These are phyloP conservation scores for Drosophila busckii DNA, from an alignment of 1,140 invertebrate genomes.

Conservation along the genomic window DNA sequence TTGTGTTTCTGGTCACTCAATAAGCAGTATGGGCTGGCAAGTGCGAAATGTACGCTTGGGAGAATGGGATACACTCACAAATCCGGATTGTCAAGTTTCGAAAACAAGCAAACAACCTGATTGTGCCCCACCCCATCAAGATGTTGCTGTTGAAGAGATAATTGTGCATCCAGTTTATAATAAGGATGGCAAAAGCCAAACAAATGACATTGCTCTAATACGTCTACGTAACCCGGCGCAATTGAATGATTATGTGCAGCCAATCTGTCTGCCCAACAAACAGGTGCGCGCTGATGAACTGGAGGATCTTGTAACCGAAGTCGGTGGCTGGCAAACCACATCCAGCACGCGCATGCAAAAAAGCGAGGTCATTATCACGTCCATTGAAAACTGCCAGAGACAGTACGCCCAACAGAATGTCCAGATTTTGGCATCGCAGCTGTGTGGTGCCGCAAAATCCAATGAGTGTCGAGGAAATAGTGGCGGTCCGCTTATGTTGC, in stretches of 20 bases:
- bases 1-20: slow-evolving; percentile 79
- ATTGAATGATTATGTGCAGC: slow-evolving; percentile 80
- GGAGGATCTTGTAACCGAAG: slow-evolving; percentile 81
- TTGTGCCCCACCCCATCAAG: slow-evolving; percentile 81
- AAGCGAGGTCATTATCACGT: slow-evolving; percentile 41
- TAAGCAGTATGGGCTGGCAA: slow-evolving; percentile 79
- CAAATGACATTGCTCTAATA: slow-evolving; percentile 87
- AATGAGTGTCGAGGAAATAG: slow-evolving; percentile 79
- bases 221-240: slow-evolving; percentile 82
- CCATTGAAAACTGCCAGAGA: slow-evolving; percentile 38
- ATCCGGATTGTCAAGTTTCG: slow-evolving; percentile 60
- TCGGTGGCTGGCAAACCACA: slow-evolving; percentile 90
- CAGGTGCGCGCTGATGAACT: slow-evolving; percentile 77
- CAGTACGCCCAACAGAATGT: slow-evolving; percentile 29
- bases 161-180: slow-evolving; percentile 84
- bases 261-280: slow-evolving; percentile 87
- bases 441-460: slow-evolving; percentile 34
- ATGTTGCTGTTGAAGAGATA: slow-evolving; percentile 82
- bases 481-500: slow-evolving; percentile 81
- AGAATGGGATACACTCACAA: slow-evolving; percentile 70
- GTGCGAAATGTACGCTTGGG: slow-evolving; percentile 68
- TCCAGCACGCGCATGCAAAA: slow-evolving; percentile 82
- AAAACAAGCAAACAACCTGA: slow-evolving; percentile 14
- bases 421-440: slow-evolving; percentile 32
- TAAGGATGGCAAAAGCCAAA: slow-evolving; percentile 53